Base-by-base conservation (phyloP, 2,888 invertebrate genomes). In the Globia sparganii region DNA sequence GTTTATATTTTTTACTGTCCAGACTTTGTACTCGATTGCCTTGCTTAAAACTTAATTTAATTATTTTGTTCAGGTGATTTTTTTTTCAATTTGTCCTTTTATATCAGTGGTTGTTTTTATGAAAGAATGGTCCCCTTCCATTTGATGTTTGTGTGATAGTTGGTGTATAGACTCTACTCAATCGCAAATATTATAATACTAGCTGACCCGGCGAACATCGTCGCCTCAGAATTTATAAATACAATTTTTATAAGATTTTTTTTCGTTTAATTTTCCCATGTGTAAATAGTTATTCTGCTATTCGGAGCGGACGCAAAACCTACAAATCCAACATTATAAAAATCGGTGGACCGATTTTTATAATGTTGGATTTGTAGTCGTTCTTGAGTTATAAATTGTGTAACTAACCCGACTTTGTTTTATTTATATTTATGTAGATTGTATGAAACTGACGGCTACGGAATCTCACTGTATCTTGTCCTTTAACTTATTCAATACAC, bases 1-100 rank as follows among this genome's bases (percentile, higher is more conserved):
- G 88, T 89, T 88, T 88, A 89, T 90, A 90, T 89, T 90, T 91
- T 91, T 90, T 90, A 73, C 67, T 75, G 66, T n/a, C 8, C 66
- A 72, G 46, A 75, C 61, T 61, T 76, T 65, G 53, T 40, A 37
- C 49, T 56, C 21, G 13, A 37, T 68, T 49, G 21, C 40, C n/a
- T 75, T 75, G 46, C 40, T 59, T 74, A 21, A 67, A 61, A 53
- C 64, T 82, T 37, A 58, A 61, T 71, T 71, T 72, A 58, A 49
- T 75, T 72, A 64, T 53, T 49, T 40, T 25, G 46, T 37, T 53
- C 18, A 65, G 0, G 40, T 46, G 31, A 28, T 34, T 43, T 40
- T 21, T 1, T 9, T 18, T 8, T 53, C n/a, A 58, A 37, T 25
- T 34, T 37, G 67, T 46, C 5, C 31, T 67, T 15, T 43, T 4